Conservation (phyloP, 1,140 invertebrate genomes). For the Bicyclus anynana region DNA sequence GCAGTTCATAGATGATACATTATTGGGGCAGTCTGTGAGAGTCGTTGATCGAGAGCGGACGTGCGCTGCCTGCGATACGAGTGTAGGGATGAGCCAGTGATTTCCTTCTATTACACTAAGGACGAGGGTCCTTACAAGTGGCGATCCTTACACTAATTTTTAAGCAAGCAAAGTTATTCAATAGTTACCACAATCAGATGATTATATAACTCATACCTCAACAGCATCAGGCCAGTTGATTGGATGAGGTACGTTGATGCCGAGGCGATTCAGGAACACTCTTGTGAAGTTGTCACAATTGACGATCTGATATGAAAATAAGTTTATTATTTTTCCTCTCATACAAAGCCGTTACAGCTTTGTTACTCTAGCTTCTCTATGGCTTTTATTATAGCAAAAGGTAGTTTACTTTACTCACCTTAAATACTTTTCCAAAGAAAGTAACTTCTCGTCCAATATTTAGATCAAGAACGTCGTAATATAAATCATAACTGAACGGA, state of each 20-base stretch:
- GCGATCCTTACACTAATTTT: too few species aligned
- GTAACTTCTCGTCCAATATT: constrained; percentile 87
- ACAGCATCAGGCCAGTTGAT: constrained; percentile 74
- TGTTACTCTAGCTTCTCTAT: too few species aligned
- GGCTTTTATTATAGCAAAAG: too few species aligned
- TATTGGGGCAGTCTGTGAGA: too few species aligned
- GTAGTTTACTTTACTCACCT: constrained; percentile 43
- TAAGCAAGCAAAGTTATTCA: too few species aligned
- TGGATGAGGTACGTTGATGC: constrained; percentile 88
- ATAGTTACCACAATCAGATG: background rate
- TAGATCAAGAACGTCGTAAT: constrained; percentile 86
- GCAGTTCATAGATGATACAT: too few species aligned
- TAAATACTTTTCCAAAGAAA: constrained; percentile 87
- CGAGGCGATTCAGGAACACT: constrained; percentile 88
- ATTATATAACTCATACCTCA: constrained; percentile 41
- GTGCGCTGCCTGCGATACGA: too few species aligned
- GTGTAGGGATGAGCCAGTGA: too few species aligned
- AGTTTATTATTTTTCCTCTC: background rate
- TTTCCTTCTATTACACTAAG: too few species aligned
- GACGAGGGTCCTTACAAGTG: too few species aligned
- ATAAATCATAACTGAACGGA: constrained; percentile 83
- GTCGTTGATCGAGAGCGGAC: too few species aligned
- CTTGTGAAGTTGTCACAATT: constrained; percentile 92
- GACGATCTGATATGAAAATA: constrained; percentile 77
- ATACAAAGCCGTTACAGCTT: too few species aligned